phyloP scores from a whole-genome alignment of 2,113 vertebrate genomes.

The Planiliza haematocheilus region DNA sequence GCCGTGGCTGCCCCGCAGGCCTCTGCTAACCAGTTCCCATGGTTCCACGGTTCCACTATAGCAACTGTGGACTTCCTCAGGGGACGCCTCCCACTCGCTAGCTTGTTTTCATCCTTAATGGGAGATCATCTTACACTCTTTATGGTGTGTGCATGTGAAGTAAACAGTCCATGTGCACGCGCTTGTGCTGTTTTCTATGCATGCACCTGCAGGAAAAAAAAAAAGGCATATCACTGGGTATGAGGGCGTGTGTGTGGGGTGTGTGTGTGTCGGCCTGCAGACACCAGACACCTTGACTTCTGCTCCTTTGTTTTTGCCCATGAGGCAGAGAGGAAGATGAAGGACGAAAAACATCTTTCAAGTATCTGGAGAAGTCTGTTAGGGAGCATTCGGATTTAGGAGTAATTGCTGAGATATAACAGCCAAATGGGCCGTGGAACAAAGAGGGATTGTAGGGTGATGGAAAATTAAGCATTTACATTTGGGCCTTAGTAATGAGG shows the following conservation, averaged over 20 bases:
- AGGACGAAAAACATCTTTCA: slow-evolving; percentile 60
- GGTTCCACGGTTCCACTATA: slow-evolving; percentile 75
- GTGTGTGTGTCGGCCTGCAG: slow-evolving; percentile 37
- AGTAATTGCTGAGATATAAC: slow-evolving; percentile 81
- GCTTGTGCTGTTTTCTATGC: slow-evolving; percentile 29
- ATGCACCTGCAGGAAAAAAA: slow-evolving; percentile 47
- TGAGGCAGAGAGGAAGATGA: slow-evolving; percentile 67
- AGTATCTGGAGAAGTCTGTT: slow-evolving; percentile 67
- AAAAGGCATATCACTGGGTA: slow-evolving; percentile 9
- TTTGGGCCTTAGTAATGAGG: slow-evolving; percentile 74
- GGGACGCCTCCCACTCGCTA: slow-evolving; percentile 80
- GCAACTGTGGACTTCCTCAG: slow-evolving; percentile 66
- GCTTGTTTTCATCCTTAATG: slow-evolving; percentile 82
- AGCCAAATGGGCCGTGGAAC: slow-evolving; percentile 74
- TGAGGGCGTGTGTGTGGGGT: not conserved
- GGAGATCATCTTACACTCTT: slow-evolving; percentile 76
- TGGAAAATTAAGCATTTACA: slow-evolving; percentile 73
- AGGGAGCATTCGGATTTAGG: slow-evolving; percentile 72
- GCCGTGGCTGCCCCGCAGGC: slow-evolving; percentile 54
- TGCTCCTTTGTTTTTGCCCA: slow-evolving; percentile 64
- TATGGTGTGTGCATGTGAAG: slow-evolving; percentile 60
- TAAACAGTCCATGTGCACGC: slow-evolving; percentile 56
- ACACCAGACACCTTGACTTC: slow-evolving; percentile 72
- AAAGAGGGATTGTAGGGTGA: slow-evolving; percentile 74
- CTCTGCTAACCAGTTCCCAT: slow-evolving; percentile 77